Evolutionary conservation across 2,888 invertebrate genomes (phyloP).

Genomic region (Ephialtes manifestator): DNA sequence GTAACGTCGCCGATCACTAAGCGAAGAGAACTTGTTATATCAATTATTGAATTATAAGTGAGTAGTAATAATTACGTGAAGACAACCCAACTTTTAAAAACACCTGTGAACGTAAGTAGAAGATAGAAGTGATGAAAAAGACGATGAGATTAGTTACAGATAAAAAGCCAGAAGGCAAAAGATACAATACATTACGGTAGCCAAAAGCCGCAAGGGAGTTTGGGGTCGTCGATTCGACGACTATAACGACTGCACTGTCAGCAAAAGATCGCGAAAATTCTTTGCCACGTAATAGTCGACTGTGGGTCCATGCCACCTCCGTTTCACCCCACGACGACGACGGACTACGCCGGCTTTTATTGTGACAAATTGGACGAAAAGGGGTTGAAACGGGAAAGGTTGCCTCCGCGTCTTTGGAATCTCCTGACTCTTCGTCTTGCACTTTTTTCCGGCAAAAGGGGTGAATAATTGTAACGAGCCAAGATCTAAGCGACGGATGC

Average conservation of each 20-base stretch:
- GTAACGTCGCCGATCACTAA: too few species aligned
- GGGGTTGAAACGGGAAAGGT: constrained; percentile 55
- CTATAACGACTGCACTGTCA: constrained; percentile 54
- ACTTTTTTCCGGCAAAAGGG: constrained; percentile 73
- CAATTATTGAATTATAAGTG: background rate
- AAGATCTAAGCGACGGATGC: constrained; percentile 69
- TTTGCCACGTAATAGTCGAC: constrained; percentile 54
- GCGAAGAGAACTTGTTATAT: background rate
- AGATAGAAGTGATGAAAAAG: background rate
- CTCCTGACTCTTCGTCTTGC: constrained; percentile 53
- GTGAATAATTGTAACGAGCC: constrained; percentile 82
- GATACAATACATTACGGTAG: constrained; percentile 12
- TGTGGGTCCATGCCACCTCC: constrained; percentile 10
- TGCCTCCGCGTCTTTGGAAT: constrained; percentile 41
- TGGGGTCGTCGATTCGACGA: constrained; percentile 7
- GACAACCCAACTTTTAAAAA: background rate
- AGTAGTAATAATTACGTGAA: background rate
- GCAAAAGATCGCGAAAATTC: constrained; percentile 63
- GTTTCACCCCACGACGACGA: constrained; percentile 45
- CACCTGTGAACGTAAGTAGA: background rate
- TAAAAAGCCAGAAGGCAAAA: background rate
- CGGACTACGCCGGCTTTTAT: constrained; percentile 70
- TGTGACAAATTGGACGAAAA: constrained; percentile 78
- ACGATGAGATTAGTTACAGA: constrained; percentile 21
- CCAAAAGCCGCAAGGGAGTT: constrained; percentile 22